phyloP scores from a whole-genome alignment of 2,888 invertebrate species.

The Mallateleia sp. region DNA sequence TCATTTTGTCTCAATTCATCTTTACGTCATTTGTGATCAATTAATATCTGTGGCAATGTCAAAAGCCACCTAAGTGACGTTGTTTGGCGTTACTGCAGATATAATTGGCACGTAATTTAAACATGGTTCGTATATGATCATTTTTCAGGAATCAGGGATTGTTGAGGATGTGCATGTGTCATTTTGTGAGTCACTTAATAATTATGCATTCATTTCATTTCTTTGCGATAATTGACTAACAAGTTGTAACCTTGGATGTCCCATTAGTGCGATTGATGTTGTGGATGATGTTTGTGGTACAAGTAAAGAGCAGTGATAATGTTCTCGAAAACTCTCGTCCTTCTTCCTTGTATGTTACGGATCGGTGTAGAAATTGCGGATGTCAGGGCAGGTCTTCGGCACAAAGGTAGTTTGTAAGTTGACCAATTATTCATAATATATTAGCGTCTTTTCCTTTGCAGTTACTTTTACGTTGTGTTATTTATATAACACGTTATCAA shows the following conservation, averaged over 20 bases:
- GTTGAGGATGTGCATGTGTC: conserved; percentile 5
- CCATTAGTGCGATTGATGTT: neutral
- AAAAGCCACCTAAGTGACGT: too few species aligned
- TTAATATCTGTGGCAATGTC: too few species aligned
- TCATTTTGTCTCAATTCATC: too few species aligned
- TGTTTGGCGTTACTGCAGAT: too few species aligned
- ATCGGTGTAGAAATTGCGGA: conserved; percentile 75
- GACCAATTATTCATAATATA: neutral
- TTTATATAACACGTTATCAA: too few species aligned
- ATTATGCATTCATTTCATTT: neutral
- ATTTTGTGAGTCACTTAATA: neutral
- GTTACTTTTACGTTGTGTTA: too few species aligned
- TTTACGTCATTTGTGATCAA: too few species aligned
- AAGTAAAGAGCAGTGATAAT: neutral
- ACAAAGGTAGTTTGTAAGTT: conserved; percentile 49
- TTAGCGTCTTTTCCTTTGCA: too few species aligned
- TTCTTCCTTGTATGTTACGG: conserved; percentile 18
- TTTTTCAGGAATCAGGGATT: conserved; percentile 53
- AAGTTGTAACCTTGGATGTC: too few species aligned
- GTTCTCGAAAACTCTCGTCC: conserved; percentile 4
- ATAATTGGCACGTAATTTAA: too few species aligned
- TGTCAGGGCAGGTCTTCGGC: conserved; percentile 85
- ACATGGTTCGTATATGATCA: conserved; percentile 31
- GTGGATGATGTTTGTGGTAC: neutral
- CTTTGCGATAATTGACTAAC: neutral